Percentiles rank a stretch among this genome's conserved stretches.
phyloP scores from a whole-genome alignment of 2,797 vertebrate genomes.

The Pseudotriccus pelzelni region DNA sequence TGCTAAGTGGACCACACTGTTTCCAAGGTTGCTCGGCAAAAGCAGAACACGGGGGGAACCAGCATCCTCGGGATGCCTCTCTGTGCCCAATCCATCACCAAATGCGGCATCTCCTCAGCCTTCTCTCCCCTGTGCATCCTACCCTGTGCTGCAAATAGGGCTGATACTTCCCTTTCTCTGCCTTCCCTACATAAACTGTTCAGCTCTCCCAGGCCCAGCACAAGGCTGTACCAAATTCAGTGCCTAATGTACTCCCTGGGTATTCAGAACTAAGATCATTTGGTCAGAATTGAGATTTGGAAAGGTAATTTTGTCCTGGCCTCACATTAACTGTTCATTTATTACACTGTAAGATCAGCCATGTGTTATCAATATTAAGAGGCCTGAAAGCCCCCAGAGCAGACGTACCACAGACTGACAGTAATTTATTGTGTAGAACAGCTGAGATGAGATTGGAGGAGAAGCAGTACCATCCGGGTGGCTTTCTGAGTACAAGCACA shows the following conservation, averaged over 20 bases:
- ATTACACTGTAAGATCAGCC: neutral
- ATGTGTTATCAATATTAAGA: neutral
- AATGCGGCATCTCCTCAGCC: neutral
- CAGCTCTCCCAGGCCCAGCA: neutral
- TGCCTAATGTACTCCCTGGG: neutral
- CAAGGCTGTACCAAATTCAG: neutral
- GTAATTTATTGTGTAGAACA: neutral
- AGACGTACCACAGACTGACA: neutral
- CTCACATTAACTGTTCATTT: neutral
- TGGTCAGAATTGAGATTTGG: neutral
- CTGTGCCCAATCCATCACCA: neutral
- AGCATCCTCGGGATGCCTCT: fast-evolving
- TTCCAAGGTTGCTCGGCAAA: neutral
- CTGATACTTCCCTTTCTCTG: neutral
- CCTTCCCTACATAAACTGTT: fast-evolving
- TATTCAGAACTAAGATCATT: neutral
- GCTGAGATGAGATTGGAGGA: neutral
- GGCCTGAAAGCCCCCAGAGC: neutral
- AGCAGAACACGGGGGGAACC: neutral
- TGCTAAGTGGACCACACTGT: neutral
- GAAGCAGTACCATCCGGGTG: neutral
- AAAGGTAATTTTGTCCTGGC: neutral
- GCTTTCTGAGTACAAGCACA: neutral
- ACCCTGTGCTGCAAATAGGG: neutral
- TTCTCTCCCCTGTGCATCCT: neutral